A percentile compares a stretch with the other conserved stretches of the same genome.
These are phyloP conservation scores for Xestobium rufovillosum DNA, from an alignment of 2,888 invertebrate species.

Conservation along the genomic window DNA sequence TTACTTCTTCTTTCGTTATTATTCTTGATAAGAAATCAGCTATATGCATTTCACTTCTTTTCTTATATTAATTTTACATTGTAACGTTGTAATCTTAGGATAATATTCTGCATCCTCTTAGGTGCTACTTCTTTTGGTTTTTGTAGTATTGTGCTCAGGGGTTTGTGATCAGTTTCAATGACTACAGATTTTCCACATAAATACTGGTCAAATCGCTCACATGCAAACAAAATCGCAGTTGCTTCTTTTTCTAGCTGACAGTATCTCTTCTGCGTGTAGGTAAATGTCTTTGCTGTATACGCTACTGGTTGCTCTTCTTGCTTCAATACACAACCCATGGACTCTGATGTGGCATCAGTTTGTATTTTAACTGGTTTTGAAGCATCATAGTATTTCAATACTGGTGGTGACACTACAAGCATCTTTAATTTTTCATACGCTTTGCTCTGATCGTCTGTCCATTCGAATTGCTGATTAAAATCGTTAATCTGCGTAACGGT, in stretches of 20 bases:
- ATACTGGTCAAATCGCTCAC: slow-evolving; percentile 19
- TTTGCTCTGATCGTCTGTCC: slow-evolving; percentile 6
- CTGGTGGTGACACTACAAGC: neutral
- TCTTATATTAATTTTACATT: slow-evolving; percentile 3
- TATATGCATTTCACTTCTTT: slow-evolving; percentile 3
- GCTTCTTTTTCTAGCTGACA: slow-evolving; percentile 7
- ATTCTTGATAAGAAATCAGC: slow-evolving; percentile 5
- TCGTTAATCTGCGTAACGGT: slow-evolving; percentile 8
- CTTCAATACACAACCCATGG: neutral
- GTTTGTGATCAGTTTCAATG: too few species aligned
- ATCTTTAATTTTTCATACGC: slow-evolving; percentile 5
- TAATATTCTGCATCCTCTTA: slow-evolving; percentile 1
- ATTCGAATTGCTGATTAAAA: too few species aligned
- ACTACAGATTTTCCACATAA: slow-evolving; percentile 15
- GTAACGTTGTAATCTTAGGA: slow-evolving; percentile 4
- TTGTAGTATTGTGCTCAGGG: slow-evolving; percentile 13
- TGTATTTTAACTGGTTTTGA: neutral
- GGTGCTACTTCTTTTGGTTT: too few species aligned
- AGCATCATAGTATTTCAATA: neutral
- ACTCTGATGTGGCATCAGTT: slow-evolving; percentile 5
- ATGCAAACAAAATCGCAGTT: slow-evolving; percentile 17
- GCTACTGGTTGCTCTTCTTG: slow-evolving; percentile 1
- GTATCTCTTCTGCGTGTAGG: too few species aligned
- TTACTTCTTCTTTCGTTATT: neutral
- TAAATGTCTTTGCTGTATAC: too few species aligned